Conservation (phyloP, 1,140 invertebrate species). For the Drosophila funebris region DNA sequence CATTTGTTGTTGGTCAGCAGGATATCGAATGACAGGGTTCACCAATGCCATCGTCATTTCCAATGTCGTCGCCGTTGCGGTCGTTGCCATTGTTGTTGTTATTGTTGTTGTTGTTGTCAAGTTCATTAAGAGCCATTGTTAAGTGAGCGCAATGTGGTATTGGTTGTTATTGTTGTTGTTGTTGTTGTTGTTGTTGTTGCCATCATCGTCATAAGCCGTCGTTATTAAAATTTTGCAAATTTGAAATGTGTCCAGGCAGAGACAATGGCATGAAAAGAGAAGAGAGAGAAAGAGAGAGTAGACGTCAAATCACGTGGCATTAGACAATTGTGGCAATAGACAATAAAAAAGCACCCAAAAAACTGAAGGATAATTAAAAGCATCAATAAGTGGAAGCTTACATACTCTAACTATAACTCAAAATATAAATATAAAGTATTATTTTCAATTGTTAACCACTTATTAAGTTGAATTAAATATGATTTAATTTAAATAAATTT, state of each 20-base stretch:
- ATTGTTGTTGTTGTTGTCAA: constrained; percentile 45
- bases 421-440: no score
- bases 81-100: constrained; percentile 19
- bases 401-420: not conserved
- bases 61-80: constrained; percentile 6
- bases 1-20: constrained; percentile 41
- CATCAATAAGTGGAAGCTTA: no score
- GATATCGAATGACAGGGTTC: constrained; percentile 49
- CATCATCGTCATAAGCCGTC: constrained; percentile 55
- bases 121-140: constrained; percentile 77
- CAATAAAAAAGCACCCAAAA: constrained; percentile 17
- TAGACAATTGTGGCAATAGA: constrained; percentile 55
- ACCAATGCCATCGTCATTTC: constrained; percentile 5
- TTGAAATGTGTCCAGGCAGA: constrained; percentile 62
- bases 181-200: constrained; percentile 41
- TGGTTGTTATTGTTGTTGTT: constrained; percentile 48
- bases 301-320: constrained; percentile 39
- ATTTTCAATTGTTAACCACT: no score
- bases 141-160: constrained; percentile 35
- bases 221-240: constrained; percentile 75
- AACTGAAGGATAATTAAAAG: not conserved
- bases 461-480: no score
- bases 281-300: constrained; percentile 8
- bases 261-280: constrained; percentile 60
- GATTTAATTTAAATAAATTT: no score